These are phyloP conservation scores for Moxostoma hubbsi DNA, from an alignment of 2,797 vertebrate genomes.

Conservation along the genomic window DNA sequence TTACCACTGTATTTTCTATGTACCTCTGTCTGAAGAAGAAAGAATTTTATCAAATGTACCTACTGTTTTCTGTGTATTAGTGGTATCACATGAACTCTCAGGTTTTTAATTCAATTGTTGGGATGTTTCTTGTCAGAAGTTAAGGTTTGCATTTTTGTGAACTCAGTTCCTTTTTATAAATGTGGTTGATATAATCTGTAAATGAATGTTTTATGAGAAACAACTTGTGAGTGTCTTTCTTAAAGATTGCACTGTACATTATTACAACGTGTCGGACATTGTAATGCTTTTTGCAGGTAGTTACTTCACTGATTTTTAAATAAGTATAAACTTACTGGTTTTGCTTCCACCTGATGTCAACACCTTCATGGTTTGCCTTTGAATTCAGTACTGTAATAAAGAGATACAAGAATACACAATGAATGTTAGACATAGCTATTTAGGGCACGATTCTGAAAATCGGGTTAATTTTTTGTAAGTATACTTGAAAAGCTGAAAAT, in stretches of 20 bases:
- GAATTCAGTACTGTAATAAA: slow-evolving; percentile 46
- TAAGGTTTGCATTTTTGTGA: slow-evolving; percentile 72
- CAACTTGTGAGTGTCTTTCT: slow-evolving; percentile 52
- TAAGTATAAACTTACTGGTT: slow-evolving; percentile 9
- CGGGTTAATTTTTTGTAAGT: slow-evolving; percentile 61
- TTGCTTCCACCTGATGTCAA: slow-evolving; percentile 43
- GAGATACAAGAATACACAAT: slow-evolving; percentile 14
- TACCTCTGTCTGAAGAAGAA: slow-evolving; percentile 49
- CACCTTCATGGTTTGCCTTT: slow-evolving; percentile 41
- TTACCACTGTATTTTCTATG: slow-evolving; percentile 62
- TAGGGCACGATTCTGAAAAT: slow-evolving; percentile 19
- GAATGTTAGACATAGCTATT: slow-evolving; percentile 10
- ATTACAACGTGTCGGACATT: slow-evolving; percentile 28
- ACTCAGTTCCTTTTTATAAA: slow-evolving; percentile 78
- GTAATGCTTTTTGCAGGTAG: slow-evolving; percentile 25
- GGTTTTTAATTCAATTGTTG: slow-evolving; percentile 77
- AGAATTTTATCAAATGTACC: slow-evolving; percentile 64
- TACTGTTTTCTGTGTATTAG: slow-evolving; percentile 73
- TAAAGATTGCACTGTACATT: slow-evolving; percentile 22
- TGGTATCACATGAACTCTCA: slow-evolving; percentile 77
- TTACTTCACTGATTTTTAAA: slow-evolving; percentile 40
- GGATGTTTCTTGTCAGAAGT: slow-evolving; percentile 67
- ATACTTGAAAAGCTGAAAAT: slow-evolving; percentile 65
- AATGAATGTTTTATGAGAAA: slow-evolving; percentile 80
- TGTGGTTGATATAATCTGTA: slow-evolving; percentile 81